Conservation (phyloP, 2,888 invertebrate species). For the Thera britannica region DNA sequence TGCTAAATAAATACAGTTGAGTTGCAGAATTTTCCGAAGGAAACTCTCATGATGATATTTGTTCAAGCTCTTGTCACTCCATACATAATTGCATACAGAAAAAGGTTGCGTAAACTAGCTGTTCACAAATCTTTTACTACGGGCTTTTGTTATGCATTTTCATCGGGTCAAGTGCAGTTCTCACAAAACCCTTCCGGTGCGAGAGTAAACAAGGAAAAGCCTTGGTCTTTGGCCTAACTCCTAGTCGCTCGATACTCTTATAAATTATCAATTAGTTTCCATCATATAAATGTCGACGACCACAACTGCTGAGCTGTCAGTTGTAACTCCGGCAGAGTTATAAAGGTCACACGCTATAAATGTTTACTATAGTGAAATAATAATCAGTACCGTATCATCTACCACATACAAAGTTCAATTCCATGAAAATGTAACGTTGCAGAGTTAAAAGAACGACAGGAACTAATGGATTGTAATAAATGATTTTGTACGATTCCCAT, state of each 20-base stretch:
- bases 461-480: constrained; percentile 64
- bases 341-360: too few relatives aligned
- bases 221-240: not conserved
- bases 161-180: constrained; percentile 76
- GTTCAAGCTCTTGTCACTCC: constrained; percentile 23
- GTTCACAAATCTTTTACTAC: constrained; percentile 50
- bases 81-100: constrained; percentile 32
- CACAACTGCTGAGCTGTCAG: too few relatives aligned
- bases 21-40: not conserved
- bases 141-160: constrained; percentile 67
- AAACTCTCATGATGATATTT: not conserved
- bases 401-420: too few relatives aligned
- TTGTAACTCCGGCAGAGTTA: too few relatives aligned
- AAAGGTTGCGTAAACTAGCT: constrained; percentile 26
- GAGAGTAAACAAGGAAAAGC: constrained; percentile 38
- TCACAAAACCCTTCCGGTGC: constrained; percentile 59
- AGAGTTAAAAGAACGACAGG: constrained; percentile 54
- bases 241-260: too few relatives aligned
- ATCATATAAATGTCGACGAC: too few relatives aligned
- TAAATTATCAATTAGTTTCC: too few relatives aligned
- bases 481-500: constrained; percentile 68
- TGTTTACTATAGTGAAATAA: too few relatives aligned
- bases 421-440: constrained; percentile 1
- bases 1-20: not conserved
- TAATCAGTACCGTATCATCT: too few relatives aligned